Percentiles rank a stretch among this genome's conserved stretches.
Evolutionary conservation across 2,888 invertebrate genomes (phyloP).

Genomic region (Nysson spinosus): DNA sequence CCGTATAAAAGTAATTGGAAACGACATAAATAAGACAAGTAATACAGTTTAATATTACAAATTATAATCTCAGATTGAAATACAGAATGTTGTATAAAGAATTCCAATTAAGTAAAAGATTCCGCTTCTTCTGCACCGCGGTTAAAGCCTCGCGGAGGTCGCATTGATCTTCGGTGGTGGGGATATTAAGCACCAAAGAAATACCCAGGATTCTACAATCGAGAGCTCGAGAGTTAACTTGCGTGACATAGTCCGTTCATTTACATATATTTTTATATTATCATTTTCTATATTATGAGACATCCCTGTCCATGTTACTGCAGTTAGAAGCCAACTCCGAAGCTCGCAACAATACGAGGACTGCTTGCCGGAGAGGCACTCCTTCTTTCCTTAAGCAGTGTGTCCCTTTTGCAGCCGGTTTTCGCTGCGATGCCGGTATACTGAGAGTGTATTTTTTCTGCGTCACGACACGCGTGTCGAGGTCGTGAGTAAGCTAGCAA

Average conservation of each 20-base stretch:
- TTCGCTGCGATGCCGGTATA: conserved; percentile 34
- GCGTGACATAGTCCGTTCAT: too few relatives aligned
- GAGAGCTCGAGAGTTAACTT: too few relatives aligned
- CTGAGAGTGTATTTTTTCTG: conserved; percentile 27
- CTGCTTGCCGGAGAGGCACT: conserved; percentile 6
- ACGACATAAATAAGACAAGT: too few relatives aligned
- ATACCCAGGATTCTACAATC: conserved; percentile 29
- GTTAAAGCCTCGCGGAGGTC: not conserved
- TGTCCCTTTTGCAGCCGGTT: conserved; percentile 54
- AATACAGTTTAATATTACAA: too few relatives aligned
- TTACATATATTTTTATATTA: too few relatives aligned
- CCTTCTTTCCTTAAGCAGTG: conserved; percentile 52
- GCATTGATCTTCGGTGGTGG: not conserved
- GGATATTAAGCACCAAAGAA: conserved; percentile 13
- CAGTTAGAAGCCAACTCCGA: too few relatives aligned
- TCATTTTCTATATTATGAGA: too few relatives aligned
- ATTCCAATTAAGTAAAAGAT: conserved; percentile 21
- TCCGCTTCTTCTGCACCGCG: not conserved
- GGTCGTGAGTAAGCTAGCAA: conserved; percentile 11
- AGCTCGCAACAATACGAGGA: too few relatives aligned
- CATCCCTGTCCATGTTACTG: too few relatives aligned
- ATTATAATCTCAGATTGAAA: too few relatives aligned
- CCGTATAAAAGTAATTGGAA: too few relatives aligned
- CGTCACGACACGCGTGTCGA: conserved; percentile 23
- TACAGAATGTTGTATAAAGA: conserved; percentile 13